Evolutionary conservation across 2,113 vertebrate genomes (phyloP).

Genomic region (Typhlomys cinereus): DNA sequence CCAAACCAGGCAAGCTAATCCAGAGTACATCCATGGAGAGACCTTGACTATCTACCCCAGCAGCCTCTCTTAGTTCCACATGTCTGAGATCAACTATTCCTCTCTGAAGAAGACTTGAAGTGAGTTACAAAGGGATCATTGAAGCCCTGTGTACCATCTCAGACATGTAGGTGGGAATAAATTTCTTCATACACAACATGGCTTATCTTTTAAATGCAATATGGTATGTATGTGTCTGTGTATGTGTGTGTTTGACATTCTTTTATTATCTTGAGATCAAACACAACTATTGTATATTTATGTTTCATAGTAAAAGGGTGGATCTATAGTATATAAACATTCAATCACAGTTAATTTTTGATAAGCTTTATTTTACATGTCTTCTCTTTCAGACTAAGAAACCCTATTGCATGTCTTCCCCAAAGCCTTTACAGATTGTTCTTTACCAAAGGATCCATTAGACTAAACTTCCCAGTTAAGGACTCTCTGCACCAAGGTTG

Average conservation of each 20-base stretch:
- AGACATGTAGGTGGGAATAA: constrained; percentile 26
- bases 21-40: not conserved
- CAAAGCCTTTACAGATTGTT: constrained; percentile 10
- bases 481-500: not conserved
- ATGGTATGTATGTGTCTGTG: too few relatives aligned
- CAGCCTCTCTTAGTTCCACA: not conserved
- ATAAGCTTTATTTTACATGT: not conserved
- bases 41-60: not conserved
- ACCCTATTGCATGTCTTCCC: not conserved
- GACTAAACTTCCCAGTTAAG: constrained; percentile 30
- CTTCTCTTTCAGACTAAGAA: not conserved
- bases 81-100: not conserved
- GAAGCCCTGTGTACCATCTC: too few relatives aligned
- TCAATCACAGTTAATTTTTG: not conserved
- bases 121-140: constrained; percentile 20
- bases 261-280: not conserved
- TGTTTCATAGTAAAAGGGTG: not conserved
- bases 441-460: constrained; percentile 35
- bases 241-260: not conserved
- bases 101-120: constrained; percentile 27
- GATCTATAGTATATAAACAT: not conserved
- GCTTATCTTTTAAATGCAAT: too few relatives aligned
- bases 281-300: not conserved
- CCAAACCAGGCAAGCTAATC: not conserved
- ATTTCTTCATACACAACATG: not conserved